These are phyloP conservation scores for Oxycera nigricornis DNA, from an alignment of 2,888 invertebrate genomes.

Conservation along the genomic window DNA sequence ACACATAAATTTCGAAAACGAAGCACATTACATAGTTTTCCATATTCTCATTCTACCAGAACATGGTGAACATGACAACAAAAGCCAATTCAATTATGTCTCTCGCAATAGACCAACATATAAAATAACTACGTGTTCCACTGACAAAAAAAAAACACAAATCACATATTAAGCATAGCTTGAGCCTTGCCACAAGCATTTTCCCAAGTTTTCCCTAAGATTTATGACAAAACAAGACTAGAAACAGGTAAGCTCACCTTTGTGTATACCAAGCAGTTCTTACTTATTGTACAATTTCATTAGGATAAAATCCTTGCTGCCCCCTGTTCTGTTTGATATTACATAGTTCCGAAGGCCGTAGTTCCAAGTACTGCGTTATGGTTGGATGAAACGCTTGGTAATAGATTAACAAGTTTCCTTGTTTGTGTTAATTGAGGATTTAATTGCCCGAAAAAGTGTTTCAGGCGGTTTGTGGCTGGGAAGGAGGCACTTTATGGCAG, in stretches of 20 bases:
- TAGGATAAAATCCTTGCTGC: slow-evolving; percentile 17
- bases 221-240: slow-evolving; percentile 21
- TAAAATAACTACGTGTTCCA: too few relatives aligned
- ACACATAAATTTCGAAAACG: too few relatives aligned
- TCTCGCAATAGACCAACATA: too few relatives aligned
- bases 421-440: slow-evolving; percentile 35
- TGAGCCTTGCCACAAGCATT: slow-evolving; percentile 1
- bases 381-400: neutral
- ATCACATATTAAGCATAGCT: neutral
- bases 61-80: too few relatives aligned
- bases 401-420: slow-evolving; percentile 21
- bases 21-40: too few relatives aligned
- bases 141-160: slow-evolving; percentile 10
- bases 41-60: too few relatives aligned
- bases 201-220: slow-evolving; percentile 3
- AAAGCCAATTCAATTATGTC: too few relatives aligned
- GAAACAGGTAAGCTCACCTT: neutral
- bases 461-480: neutral
- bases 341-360: too few relatives aligned
- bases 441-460: slow-evolving; percentile 26
- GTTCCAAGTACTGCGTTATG: neutral
- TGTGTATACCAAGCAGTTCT: neutral
- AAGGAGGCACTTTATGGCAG: too few relatives aligned
- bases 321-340: neutral
- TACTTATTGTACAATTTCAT: slow-evolving; percentile 29